Base-by-base conservation (phyloP, 2,797 vertebrate species). In the Periparus ater region DNA sequence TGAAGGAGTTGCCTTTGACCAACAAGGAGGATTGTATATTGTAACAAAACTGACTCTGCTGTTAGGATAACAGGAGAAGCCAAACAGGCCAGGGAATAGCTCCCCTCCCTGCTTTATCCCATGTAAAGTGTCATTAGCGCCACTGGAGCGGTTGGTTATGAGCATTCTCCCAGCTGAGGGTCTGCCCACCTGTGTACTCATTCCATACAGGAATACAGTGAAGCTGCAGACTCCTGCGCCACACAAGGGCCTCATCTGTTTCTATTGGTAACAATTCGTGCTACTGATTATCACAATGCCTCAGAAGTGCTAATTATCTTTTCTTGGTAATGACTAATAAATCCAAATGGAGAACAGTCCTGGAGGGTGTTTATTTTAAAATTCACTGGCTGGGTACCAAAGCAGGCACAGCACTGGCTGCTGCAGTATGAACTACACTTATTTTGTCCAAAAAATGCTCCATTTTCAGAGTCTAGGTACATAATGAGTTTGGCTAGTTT, bases 261-360 rank as follows among this genome's bases (percentile, higher is more conserved):
- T 86, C 95, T 88, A 47, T 73, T 42, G 96, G 95, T 84, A 96
- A 94, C 95, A 93, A n/a, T 88, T 93, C 55, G 53, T 67, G 89
- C 91, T 70, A 21, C 95, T 79, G 92, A 91, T 94, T 85, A 96
- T n/a, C 91, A 81, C 95, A 90, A 13, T 40, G 70, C 77, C 91
- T 94, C 95, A 94, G 42, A 94, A 95, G 91, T 81, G 83, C 89
- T 96, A 95, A 93, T 96, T 96, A 95, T 93, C 95, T 95, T 93
- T 96, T 93, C 91, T 95, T 93, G 85, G 88, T 96, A 94, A 85
- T 93, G 95, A 96, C 94, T 96, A 96, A 96, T 95, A 94, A 95
- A 95, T 96, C 94, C 95, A 88, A 96, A 91, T 54, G 93, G 67
- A 91, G 95, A 95, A 91, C 89, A 90, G 94, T 96, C 91, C 95